Evolutionary conservation across 1,140 invertebrate genomes (phyloP), one percentile per base, ranked within the genome.

Genomic region (Anastatus disparis): DNA sequence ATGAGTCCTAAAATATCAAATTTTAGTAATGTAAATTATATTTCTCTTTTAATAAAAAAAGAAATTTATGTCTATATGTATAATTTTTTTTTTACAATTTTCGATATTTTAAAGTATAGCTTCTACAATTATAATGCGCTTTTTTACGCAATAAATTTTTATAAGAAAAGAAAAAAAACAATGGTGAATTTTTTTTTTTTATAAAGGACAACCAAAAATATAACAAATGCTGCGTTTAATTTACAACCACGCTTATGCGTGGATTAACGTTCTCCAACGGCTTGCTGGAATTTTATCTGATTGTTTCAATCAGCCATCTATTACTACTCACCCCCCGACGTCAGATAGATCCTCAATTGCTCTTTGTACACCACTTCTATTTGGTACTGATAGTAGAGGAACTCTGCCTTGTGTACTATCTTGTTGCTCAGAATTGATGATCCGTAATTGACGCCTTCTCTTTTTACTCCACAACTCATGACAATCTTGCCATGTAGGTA

Each of bases 401-500:
- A 78, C 72, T 76, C 76, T 81, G 74, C 80, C 76, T 61, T 75
- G 75, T 64, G 78, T 71, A 69, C 73, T 86, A 70, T 92, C 92
- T 79, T 93, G 90, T 77, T 94, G 92, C 78, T 95, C 93, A n/a
- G n/a, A n/a, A n/a, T n/a, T n/a, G n/a, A n/a, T n/a, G n/a, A n/a
- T n/a, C 35, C 92, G 86, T 75, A 94, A 87, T 81, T 95, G 94
- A 15, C 91, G 86, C 77, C 94, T 89, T 40, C 94, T 89, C 81
- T 95, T 95, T 85, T 99, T 99, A 76, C 95, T 97, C 97, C 97
- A 99, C 77, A 99, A 88, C 86, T 99, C 98, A 87, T 99, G 98
- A 85, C 98, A 99, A 87, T 99, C 98, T 88, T 99, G 97, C 91
- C 95, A 95, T 27, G 92, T 94, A 1, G 98, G 98, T 71, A 99